These are phyloP conservation scores for Dolichopus griseipennis DNA, from an alignment of 2,888 invertebrate species.

Conservation along the genomic window DNA sequence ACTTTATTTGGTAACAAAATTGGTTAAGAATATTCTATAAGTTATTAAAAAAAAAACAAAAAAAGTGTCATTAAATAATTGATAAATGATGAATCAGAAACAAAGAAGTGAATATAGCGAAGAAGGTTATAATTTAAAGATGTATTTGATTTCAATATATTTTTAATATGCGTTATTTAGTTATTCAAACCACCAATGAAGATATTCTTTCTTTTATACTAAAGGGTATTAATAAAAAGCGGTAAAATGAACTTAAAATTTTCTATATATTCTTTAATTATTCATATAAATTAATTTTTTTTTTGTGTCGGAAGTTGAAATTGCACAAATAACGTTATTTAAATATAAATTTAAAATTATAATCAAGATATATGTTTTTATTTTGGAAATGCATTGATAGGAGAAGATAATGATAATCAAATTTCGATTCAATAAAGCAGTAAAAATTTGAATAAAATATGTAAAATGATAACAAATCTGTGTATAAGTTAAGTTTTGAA, in stretches of 20 bases:
- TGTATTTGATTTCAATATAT: not conserved
- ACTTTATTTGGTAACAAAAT: not conserved
- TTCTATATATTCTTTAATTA: not conserved
- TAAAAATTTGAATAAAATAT: no score
- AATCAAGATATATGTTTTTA: no score
- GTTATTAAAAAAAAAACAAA: no score
- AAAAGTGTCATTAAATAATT: not conserved
- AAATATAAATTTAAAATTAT: no score
- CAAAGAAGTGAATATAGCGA: not conserved
- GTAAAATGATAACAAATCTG: no score
- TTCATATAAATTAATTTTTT: not conserved
- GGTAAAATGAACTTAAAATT: not conserved
- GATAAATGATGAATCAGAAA: not conserved
- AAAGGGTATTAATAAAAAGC: not conserved
- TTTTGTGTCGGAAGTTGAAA: not conserved
- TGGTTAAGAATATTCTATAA: no score
- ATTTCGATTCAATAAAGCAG: no score
- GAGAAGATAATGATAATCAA: no score
- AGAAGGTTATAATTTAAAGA: not conserved
- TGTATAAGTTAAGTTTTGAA: no score
- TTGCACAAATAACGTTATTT: not conserved
- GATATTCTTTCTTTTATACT: not conserved
- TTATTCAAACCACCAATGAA: constrained; percentile 4
- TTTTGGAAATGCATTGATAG: no score
- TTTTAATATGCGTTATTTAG: not conserved